Evolutionary conservation across 2,113 vertebrate genomes (phyloP).

Genomic region (Kryptolebias marmoratus): DNA sequence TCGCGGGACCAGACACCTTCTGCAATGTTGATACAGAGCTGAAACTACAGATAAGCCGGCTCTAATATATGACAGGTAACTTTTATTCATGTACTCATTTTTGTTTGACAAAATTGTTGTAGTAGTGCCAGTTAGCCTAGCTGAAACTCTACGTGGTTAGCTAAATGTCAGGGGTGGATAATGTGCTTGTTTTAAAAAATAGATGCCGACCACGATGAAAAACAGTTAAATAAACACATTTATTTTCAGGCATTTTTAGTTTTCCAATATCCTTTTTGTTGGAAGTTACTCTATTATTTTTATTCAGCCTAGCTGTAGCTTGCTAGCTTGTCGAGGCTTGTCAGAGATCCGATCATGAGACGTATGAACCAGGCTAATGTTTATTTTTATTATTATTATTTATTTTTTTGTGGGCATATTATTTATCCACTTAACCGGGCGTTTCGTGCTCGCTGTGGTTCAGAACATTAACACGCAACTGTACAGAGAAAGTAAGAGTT

Average conservation of each 20-base stretch:
- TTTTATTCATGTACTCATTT: slow-evolving; percentile 8
- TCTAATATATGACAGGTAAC: slow-evolving; percentile 67
- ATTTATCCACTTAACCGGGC: neutral
- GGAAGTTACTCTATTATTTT: neutral
- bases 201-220: neutral
- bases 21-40: slow-evolving; percentile 64
- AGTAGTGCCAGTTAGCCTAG: slow-evolving; percentile 8
- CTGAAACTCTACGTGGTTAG: slow-evolving; percentile 36
- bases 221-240: neutral
- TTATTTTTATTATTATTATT: slow-evolving; percentile 9
- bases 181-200: neutral
- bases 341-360: neutral
- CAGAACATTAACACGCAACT: neutral
- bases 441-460: neutral
- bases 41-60: slow-evolving; percentile 33
- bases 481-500: neutral
- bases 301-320: neutral
- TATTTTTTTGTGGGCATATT: too few relatives aligned
- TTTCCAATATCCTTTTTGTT: neutral
- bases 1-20: slow-evolving; percentile 28
- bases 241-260: accelerated
- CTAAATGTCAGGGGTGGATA: slow-evolving; percentile 21
- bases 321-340: neutral
- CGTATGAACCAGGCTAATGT: slow-evolving; percentile 6
- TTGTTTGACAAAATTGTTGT: neutral